Evolutionary conservation across 2,888 invertebrate genomes (phyloP).

Genomic region (Notodonta ziczac): DNA sequence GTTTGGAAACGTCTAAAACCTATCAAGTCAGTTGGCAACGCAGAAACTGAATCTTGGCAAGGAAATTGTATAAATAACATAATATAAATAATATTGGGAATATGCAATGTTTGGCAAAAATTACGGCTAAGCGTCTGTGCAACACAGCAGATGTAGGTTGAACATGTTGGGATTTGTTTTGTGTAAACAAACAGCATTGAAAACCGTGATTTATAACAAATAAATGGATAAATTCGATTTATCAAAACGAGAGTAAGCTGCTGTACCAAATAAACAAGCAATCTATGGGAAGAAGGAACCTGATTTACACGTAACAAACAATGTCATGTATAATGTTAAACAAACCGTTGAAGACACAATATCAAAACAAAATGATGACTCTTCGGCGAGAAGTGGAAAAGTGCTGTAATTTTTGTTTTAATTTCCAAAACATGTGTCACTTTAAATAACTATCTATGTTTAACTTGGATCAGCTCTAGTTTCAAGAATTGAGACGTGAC

Average conservation of each 20-base stretch:
- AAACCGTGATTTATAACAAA: not conserved
- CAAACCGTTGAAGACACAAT: too few relatives aligned
- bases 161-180: slow-evolving; percentile 15
- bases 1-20: slow-evolving; percentile 30
- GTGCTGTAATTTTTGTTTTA: too few relatives aligned
- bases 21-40: slow-evolving; percentile 30
- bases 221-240: not conserved
- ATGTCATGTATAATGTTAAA: too few relatives aligned
- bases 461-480: not conserved
- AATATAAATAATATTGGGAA: slow-evolving; percentile 36
- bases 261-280: not conserved
- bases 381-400: too few relatives aligned
- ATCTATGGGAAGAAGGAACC: not conserved
- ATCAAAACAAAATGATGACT: too few relatives aligned
- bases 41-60: slow-evolving; percentile 41
- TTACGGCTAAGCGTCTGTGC: slow-evolving; percentile 42
- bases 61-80: slow-evolving; percentile 43
- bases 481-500: slow-evolving; percentile 3
- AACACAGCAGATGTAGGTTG: slow-evolving; percentile 19
- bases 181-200: slow-evolving; percentile 18
- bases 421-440: too few relatives aligned
- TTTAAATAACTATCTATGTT: too few relatives aligned
- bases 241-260: not conserved
- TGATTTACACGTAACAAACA: too few relatives aligned
- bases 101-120: slow-evolving; percentile 54